Base-by-base conservation (phyloP, 2,888 invertebrate genomes). In the Auanema sp. region DNA sequence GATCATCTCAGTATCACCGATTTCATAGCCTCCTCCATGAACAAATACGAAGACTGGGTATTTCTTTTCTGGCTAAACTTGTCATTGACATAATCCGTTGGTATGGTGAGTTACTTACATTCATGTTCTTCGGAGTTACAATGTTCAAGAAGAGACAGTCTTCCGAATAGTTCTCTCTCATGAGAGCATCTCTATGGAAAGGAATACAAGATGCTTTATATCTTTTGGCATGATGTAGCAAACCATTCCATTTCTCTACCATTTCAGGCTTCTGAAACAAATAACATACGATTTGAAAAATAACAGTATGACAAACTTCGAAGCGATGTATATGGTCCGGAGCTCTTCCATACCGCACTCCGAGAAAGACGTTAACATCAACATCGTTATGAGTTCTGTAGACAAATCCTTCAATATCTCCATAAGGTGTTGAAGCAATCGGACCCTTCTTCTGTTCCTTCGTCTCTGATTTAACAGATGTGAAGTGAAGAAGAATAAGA, bases 91-190 rank as follows among this genome's bases (percentile, higher is more conserved):
- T 24, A 5, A 58, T 16, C 40, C 12, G 14, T 12, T n/a, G n/a
- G 14, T 21, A 51, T 40, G n/a, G 5, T 10, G 4, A 50, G 3
- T n/a, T 16, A 23, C 21, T 58, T 2, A 10, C 18, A 52, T 60
- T 52, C 60, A 53, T 63, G 10, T 54, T 41, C 12, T 52, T 24
- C 10, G 76, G 76, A 1, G 74, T 72, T 0, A 76, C 66, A 40
- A 76, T 72, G 52, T 76, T 76, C 24, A 76, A 52, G 61, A 76
- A 76, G 0, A 76, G 69, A 16, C 76, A 76, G 54, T 76, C 76
- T 47, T 76, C 76, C 43, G 67, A 65, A 65, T 70, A 72, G 50
- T 72, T 74, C 33, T 75, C 66, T 10, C 69, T 64, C 5, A 62
- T 61, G 0, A 75, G 59, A 11, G 66, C 71, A 0, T 66, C 62